Base-by-base conservation (phyloP, 1,140 invertebrate genomes). In the Drosophila truncata region DNA sequence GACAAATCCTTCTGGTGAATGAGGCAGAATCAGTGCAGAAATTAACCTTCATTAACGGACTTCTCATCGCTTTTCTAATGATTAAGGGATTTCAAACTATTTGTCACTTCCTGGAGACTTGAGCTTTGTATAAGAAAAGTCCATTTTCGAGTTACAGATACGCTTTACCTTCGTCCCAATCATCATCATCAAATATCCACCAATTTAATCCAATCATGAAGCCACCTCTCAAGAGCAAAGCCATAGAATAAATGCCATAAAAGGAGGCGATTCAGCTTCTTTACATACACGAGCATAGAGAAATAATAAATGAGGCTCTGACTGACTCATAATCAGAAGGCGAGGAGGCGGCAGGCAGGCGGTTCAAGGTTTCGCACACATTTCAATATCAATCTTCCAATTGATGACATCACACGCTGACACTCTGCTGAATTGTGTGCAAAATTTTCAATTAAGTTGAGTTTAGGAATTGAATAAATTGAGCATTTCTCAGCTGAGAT, bases 321-420 rank as follows among this genome's bases (percentile, higher is more conserved):
- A 41, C 61, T 72, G 70, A 72, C 66, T 72, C 70, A 60, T 46
- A 31, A 52, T 42, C 35, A n/a, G n/a, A n/a, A 39, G n/a, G 23
- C n/a, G 6, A 23, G 23, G 35, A 41, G n/a, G 25, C n/a, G 16
- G 4, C 9, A 41, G n/a, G n/a, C 5, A 27, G 16, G 25, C 35
- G 41, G 23, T 20, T 55, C 80, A 75, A 69, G 64, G 76, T 74
- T 47, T 35, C 27, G 16, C 31, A 55, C 37, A 52, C 60, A 64
- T 35, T 61, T 42, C 31, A 35, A 35, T 50, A 59, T 29, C n/a
- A 59, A 66, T 65, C 58, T 80, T 71, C 57, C 35, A 47, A 57
- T 64, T 71, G 71, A 83, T 83, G 81, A 83, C 77, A 80, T 83
- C 80, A 82, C 50, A 58, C 18, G 39, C 44, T 20, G 52, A 25